These are phyloP conservation scores for Leptosomus discolor DNA, from an alignment of 2,113 vertebrate genomes.

Conservation along the genomic window DNA sequence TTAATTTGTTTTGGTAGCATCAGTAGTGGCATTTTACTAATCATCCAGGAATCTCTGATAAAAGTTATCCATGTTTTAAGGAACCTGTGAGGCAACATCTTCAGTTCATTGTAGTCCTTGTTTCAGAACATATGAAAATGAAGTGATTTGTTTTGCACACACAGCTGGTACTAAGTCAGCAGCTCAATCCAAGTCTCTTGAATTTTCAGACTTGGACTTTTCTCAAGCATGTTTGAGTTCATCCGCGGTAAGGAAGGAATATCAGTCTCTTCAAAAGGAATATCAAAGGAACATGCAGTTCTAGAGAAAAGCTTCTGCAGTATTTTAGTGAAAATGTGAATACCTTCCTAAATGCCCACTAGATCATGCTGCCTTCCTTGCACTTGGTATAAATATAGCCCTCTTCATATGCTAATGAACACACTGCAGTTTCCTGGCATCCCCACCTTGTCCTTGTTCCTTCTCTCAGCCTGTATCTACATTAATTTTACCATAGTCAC, in stretches of 20 bases:
- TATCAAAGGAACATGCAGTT: background rate
- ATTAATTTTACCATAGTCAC: background rate
- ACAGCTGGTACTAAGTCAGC: slow-evolving; percentile 17
- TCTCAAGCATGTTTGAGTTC: slow-evolving; percentile 2
- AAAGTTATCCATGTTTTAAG: background rate
- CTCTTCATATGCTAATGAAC: slow-evolving; percentile 46
- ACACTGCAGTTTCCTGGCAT: slow-evolving; percentile 30
- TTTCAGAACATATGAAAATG: background rate
- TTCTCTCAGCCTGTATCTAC: background rate
- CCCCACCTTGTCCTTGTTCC: slow-evolving; percentile 6
- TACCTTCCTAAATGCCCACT: background rate
- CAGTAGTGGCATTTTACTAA: background rate
- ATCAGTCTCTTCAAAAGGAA: background rate
- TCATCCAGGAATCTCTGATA: background rate
- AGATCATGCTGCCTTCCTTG: background rate
- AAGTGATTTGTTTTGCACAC: background rate
- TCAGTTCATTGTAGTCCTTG: background rate
- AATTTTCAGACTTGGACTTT: slow-evolving; percentile 36
- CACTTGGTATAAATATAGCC: slow-evolving; percentile 23
- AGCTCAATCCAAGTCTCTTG: background rate
- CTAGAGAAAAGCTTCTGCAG: background rate
- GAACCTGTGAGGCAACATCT: background rate
- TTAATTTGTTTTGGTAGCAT: background rate
- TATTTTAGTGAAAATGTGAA: background rate
- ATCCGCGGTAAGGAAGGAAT: background rate